Conservation (phyloP, 2,888 invertebrate species). For the Antheraea assamensis region DNA sequence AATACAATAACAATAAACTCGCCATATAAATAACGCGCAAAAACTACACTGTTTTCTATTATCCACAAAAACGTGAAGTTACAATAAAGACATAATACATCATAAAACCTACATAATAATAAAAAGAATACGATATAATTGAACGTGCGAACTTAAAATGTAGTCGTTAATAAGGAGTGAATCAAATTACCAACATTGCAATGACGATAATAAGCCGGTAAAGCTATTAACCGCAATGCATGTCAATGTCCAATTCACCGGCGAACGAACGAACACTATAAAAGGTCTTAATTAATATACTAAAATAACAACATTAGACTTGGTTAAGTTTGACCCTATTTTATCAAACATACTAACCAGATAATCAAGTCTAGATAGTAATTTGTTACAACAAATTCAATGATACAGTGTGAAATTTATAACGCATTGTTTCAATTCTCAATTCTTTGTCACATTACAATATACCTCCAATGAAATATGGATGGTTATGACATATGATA, state of each 20-base stretch:
- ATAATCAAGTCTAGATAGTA: not conserved
- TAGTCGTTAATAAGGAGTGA: not conserved
- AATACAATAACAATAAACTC: not conserved
- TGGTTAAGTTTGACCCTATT: not conserved
- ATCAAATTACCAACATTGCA: not conserved
- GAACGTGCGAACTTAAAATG: not conserved
- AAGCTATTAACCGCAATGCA: slow-evolving; percentile 1
- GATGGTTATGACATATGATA: not conserved
- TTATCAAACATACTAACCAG: not conserved
- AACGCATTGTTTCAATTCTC: not conserved
- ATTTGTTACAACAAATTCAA: not conserved
- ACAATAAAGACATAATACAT: not conserved
- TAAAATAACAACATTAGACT: not conserved
- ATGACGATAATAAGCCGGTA: not conserved
- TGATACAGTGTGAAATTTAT: not conserved
- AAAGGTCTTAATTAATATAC: not conserved
- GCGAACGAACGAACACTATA: not conserved
- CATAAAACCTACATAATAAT: not conserved
- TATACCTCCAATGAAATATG: not conserved
- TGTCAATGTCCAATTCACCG: not conserved
- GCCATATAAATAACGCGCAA: not conserved
- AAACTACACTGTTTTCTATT: not conserved
- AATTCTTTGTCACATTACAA: not conserved
- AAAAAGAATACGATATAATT: not conserved
- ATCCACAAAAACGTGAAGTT: not conserved